phyloP scores from a whole-genome alignment of 2,888 invertebrate species.

The Gymnosoma rotundatum region DNA sequence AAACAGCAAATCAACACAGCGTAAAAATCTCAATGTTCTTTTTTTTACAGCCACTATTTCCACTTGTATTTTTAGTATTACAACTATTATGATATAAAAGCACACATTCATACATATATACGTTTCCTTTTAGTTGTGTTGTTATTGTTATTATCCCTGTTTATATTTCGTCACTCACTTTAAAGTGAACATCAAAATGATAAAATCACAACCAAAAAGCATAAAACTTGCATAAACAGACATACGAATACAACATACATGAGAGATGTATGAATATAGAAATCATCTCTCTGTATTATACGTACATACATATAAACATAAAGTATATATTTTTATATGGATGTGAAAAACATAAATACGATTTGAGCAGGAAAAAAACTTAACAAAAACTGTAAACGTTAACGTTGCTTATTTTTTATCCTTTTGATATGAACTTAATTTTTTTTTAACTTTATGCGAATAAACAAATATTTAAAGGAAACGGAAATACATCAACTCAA shows the following conservation, averaged over 20 bases:
- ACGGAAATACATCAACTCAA: constrained; percentile 81
- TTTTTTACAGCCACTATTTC: constrained; percentile 57
- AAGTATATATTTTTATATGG: not conserved
- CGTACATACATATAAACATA: constrained; percentile 9
- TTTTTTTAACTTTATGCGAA: constrained; percentile 58
- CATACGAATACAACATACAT: constrained; percentile 30
- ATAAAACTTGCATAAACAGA: constrained; percentile 64
- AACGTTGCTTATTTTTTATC: constrained; percentile 55
- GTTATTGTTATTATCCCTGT: constrained; percentile 76
- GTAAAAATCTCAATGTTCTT: constrained; percentile 74
- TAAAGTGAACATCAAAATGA: constrained; percentile 71
- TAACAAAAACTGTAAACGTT: constrained; percentile 74
- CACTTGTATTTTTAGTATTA: constrained; percentile 40
- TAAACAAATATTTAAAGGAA: constrained; percentile 77
- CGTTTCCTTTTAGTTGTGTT: constrained; percentile 45
- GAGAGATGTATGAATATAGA: constrained; percentile 12
- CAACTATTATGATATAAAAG: constrained; percentile 61
- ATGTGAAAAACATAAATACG: constrained; percentile 39
- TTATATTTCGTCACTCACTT: constrained; percentile 75
- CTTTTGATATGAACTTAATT: constrained; percentile 39
- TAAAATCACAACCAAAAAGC: constrained; percentile 71
- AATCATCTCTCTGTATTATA: not conserved
- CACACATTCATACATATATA: constrained; percentile 6
- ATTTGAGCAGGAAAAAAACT: constrained; percentile 20
- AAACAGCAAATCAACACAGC: constrained; percentile 78